phyloP scores from a whole-genome alignment of 2,888 invertebrate species.

The Nemotelus nigrinus region DNA sequence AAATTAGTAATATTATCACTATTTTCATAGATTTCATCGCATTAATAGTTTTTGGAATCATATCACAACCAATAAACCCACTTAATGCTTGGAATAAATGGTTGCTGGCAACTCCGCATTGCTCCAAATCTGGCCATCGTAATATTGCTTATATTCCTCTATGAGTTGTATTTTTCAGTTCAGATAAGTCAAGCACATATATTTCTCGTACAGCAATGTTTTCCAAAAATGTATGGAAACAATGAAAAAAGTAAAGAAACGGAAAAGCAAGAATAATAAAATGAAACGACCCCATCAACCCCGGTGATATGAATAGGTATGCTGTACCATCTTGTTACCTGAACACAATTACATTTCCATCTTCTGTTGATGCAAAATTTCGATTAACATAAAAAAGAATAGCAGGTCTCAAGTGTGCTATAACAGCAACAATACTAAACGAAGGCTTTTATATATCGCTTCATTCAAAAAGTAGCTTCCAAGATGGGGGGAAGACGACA shows the following conservation, averaged over 20 bases:
- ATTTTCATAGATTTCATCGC: too few species aligned
- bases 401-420: constrained; percentile 42
- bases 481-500: neutral
- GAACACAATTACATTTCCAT: constrained; percentile 44
- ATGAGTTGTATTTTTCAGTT: constrained; percentile 6
- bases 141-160: neutral
- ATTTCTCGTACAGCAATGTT: too few species aligned
- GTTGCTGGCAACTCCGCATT: neutral
- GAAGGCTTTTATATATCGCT: constrained; percentile 20
- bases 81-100: too few species aligned
- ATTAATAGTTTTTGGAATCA: too few species aligned
- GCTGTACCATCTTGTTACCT: constrained; percentile 37
- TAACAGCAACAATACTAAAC: constrained; percentile 41
- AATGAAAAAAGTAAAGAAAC: constrained; percentile 1
- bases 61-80: too few species aligned
- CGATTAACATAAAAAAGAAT: constrained; percentile 45
- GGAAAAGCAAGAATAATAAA: constrained; percentile 29
- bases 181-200: constrained; percentile 27
- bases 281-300: constrained; percentile 37
- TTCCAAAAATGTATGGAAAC: neutral
- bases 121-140: neutral
- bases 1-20: too few species aligned
- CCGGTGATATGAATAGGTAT: constrained; percentile 34
- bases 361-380: constrained; percentile 42
- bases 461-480: constrained; percentile 28